Conservation (phyloP, 2,888 invertebrate genomes). For the Zhengitettix transpicula region DNA sequence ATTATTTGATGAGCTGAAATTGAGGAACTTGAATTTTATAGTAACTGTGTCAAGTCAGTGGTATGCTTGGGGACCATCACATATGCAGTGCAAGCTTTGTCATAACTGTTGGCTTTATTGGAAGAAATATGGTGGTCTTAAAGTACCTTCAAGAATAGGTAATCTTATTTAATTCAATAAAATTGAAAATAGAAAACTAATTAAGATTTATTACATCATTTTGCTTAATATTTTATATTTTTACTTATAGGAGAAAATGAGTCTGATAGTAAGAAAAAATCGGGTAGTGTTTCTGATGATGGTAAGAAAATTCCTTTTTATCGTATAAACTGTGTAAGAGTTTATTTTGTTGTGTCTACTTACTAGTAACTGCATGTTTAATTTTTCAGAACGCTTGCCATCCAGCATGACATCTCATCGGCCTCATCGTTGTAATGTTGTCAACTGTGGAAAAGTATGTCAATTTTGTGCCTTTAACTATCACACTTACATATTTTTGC, state of each 20-base stretch:
- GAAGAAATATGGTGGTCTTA: constrained; percentile 96
- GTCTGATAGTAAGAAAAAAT: constrained; percentile 18
- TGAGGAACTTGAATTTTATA: constrained; percentile 23
- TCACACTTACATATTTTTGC: background rate
- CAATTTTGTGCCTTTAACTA: background rate
- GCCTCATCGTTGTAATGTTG: constrained; percentile 76
- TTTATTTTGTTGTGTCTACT: background rate
- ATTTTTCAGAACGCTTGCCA: constrained; percentile 25
- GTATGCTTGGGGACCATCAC: constrained; percentile 92
- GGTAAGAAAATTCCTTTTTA: constrained; percentile 12
- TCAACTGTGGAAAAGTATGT: constrained; percentile 67
- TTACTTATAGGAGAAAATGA: constrained; percentile 18
- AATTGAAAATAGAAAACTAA: background rate
- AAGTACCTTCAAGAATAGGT: constrained; percentile 45
- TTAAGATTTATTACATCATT: constrained; percentile 1
- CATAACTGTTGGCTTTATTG: constrained; percentile 92
- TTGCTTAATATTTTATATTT: background rate
- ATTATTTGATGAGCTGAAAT: background rate
- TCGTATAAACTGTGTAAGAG: background rate
- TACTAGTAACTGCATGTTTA: too few species aligned
- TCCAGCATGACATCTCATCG: constrained; percentile 44
- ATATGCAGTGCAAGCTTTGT: constrained; percentile 85
- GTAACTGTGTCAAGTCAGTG: constrained; percentile 69
- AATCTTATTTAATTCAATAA: constrained; percentile 6
- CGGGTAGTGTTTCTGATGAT: constrained; percentile 19